These are phyloP conservation scores for Caiman crocodilus DNA, from an alignment of 2,797 vertebrate species.

Conservation along the genomic window DNA sequence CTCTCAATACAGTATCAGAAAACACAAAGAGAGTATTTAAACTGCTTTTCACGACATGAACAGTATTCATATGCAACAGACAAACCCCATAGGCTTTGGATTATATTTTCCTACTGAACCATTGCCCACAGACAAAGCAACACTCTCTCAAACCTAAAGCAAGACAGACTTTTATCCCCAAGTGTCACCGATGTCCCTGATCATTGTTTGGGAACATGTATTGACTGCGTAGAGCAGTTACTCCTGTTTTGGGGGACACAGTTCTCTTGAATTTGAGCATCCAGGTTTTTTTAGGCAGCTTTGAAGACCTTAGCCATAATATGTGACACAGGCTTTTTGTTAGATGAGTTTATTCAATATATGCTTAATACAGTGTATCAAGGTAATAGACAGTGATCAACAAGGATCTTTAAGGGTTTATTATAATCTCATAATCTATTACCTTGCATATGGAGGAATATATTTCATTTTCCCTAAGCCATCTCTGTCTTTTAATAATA, in stretches of 20 bases:
- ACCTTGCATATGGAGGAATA: too few species aligned
- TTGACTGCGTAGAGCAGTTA: fast-evolving
- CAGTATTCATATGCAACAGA: not conserved
- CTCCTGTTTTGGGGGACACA: fast-evolving
- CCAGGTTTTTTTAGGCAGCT: not conserved
- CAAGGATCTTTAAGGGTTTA: too few species aligned
- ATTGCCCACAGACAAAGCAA: not conserved
- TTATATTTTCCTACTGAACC: not conserved
- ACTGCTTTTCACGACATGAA: not conserved
- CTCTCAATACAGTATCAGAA: not conserved
- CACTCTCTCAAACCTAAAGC: not conserved
- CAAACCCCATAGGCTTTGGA: fast-evolving
- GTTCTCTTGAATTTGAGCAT: not conserved
- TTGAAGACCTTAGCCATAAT: too few species aligned
- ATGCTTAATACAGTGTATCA: too few species aligned
- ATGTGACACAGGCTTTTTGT: too few species aligned
- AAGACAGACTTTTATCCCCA: too few species aligned
- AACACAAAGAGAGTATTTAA: fast-evolving
- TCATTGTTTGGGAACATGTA: not conserved
- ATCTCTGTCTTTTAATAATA: too few species aligned
- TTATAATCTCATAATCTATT: too few species aligned
- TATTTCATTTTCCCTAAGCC: too few species aligned
- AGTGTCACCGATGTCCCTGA: too few species aligned
- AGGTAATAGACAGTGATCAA: too few species aligned
- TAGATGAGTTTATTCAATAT: too few species aligned